Conservation (phyloP, 2,113 vertebrate genomes). For the Nycticorax nycticorax region DNA sequence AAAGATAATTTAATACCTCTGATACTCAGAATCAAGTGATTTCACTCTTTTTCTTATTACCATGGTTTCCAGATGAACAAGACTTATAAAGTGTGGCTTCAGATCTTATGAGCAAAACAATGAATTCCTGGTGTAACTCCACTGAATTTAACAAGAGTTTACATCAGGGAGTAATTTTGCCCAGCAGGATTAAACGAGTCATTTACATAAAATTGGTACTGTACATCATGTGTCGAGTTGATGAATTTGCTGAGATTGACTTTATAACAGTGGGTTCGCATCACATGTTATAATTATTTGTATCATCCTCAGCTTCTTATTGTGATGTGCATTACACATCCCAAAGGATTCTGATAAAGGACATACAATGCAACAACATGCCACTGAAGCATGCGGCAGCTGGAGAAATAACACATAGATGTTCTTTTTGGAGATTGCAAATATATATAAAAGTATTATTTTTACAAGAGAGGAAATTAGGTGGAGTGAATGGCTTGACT, state of each 20-base stretch:
- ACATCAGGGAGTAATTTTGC: conserved; percentile 49
- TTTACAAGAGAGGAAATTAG: background rate
- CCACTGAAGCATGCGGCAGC: background rate
- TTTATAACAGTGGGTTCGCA: conserved; percentile 43
- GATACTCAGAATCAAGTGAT: conserved; percentile 15
- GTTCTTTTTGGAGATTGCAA: conserved; percentile 23
- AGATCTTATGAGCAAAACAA: background rate
- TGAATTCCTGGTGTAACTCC: conserved; percentile 24
- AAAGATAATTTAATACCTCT: background rate
- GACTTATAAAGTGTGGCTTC: background rate
- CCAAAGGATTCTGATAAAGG: conserved; percentile 37
- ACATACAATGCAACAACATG: background rate
- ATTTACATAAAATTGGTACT: conserved; percentile 62
- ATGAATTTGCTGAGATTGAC: conserved; percentile 55
- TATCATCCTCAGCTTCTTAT: conserved; percentile 51
- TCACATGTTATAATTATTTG: conserved; percentile 58
- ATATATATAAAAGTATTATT: conserved; percentile 19
- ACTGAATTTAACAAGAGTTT: conserved; percentile 29
- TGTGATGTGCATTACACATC: conserved; percentile 39
- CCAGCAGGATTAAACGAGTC: conserved; percentile 37
- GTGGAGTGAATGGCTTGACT: background rate
- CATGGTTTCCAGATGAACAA: conserved; percentile 39
- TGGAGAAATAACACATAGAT: background rate
- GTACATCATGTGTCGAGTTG: conserved; percentile 31
- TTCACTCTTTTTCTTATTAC: conserved; percentile 28